Conservation (phyloP, 1,140 invertebrate species). For the Asobara japonica region DNA sequence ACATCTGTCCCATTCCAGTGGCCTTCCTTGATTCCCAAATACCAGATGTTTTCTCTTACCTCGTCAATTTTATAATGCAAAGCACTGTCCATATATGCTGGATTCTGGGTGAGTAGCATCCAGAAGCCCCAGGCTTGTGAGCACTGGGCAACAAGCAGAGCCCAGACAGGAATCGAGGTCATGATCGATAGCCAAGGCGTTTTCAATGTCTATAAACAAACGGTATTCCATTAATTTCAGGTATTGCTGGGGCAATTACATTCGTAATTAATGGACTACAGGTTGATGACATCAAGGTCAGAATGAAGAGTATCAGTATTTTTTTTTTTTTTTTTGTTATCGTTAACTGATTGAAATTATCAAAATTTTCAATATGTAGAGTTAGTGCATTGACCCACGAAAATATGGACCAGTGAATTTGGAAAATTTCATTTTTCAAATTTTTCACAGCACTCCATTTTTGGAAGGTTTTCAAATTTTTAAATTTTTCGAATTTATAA, state of each 20-base stretch:
- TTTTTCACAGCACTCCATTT: too few relatives aligned
- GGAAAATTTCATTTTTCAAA: too few relatives aligned
- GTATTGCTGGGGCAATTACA: background rate
- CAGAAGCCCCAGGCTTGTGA: conserved; percentile 94
- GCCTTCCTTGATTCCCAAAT: too few relatives aligned
- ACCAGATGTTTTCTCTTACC: conserved; percentile 54
- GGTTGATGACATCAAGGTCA: background rate
- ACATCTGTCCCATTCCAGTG: too few relatives aligned
- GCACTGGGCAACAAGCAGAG: conserved; percentile 82
- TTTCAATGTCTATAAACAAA: conserved; percentile 59
- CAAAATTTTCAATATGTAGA: too few relatives aligned
- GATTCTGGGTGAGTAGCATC: conserved; percentile 90
- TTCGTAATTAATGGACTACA: background rate
- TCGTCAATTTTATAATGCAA: conserved; percentile 82
- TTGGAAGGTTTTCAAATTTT: too few relatives aligned
- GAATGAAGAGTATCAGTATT: too few relatives aligned
- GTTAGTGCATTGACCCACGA: too few relatives aligned
- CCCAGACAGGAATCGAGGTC: conserved; percentile 82
- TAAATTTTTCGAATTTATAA: too few relatives aligned
- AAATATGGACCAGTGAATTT: too few relatives aligned
- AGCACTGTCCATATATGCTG: conserved; percentile 87
- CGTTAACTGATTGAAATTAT: too few relatives aligned
- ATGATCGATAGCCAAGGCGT: conserved; percentile 84
- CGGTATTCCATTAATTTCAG: background rate
- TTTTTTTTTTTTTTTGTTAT: too few relatives aligned